Base-by-base conservation (phyloP, 2,797 vertebrate genomes). In the Chaunax sp. region DNA sequence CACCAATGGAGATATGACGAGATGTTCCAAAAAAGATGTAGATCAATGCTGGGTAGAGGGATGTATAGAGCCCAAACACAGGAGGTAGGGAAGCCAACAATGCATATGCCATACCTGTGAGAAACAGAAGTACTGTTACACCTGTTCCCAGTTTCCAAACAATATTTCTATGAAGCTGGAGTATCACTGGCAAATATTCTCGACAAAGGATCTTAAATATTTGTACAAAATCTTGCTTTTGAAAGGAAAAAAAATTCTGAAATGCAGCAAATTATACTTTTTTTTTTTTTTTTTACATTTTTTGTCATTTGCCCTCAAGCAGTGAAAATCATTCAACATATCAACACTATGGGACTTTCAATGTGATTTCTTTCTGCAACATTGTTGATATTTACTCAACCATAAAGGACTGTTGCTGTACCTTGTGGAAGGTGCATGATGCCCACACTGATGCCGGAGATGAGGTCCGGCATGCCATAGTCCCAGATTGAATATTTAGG, bases 351-450 rank as follows among this genome's bases (percentile, higher is more conserved):
- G 28, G 28, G 28, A 30, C 16, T 16, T 44, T n/a, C 8, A 3
- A 6, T 14, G 10, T 11, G 10, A 12, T 5, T 54, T 26, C 53
- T 47, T 65, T 8, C 16, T 25, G 25, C 7, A 44, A 25, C 20
- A 5, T 35, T 54, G 26, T 15, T 49, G 4, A 51, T n/a, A 30
- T 68, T 20, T 6, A 28, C 18, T n/a, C 0, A 3, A 23, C 1
- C 12, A 30, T 40, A 2, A 33, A 41, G 9, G 16, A 20, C 13
- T 57, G 38, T 28, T 41, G 3, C n/a, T 90, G 89, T 89, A 98
- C 98, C 96, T 89, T 99, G 98, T 65, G 98, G 98, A 53, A 99
- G 92, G 80, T 99, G 97, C 95, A 99, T 97, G 82, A 99, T 98
- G 57, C 96, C 98, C 78, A 99, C 97, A 28, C 97, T 99, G 80